These are phyloP conservation scores for Chymomyza caudatula DNA, from an alignment of 2,888 invertebrate genomes.

Conservation along the genomic window DNA sequence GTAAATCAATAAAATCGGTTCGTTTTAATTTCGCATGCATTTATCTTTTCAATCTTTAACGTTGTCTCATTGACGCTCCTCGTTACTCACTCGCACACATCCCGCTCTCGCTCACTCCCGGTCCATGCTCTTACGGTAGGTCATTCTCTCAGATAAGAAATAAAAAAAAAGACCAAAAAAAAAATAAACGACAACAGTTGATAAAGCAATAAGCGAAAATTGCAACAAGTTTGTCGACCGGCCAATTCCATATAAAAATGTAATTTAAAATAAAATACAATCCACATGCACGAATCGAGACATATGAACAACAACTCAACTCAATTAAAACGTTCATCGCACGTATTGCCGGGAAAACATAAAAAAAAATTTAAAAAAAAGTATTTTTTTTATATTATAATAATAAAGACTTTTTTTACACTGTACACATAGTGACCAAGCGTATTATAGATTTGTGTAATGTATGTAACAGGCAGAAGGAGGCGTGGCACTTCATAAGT, in stretches of 20 bases:
- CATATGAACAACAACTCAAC: conserved; percentile 37
- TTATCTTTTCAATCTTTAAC: conserved; percentile 28
- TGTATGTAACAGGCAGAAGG: too few species aligned
- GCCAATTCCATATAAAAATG: conserved; percentile 17
- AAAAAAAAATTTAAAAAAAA: conserved; percentile 14
- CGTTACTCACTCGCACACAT: not conserved
- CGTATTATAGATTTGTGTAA: too few species aligned
- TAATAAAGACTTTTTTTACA: not conserved
- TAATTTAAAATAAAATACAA: conserved; percentile 43
- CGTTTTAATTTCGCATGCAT: conserved; percentile 29
- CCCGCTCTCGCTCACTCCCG: conserved; percentile 2
- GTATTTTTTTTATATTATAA: conserved; percentile 15
- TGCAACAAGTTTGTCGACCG: conserved; percentile 50
- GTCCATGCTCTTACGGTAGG: not conserved
- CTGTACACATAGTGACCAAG: too few species aligned
- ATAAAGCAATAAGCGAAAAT: conserved; percentile 66
- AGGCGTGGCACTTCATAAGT: too few species aligned
- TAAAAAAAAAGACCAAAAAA: conserved; percentile 15
- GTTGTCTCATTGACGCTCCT: not conserved
- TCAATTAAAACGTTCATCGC: conserved; percentile 57
- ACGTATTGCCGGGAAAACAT: conserved; percentile 20
- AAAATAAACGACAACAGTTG: too few species aligned
- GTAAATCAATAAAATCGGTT: conserved; percentile 32
- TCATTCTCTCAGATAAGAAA: conserved; percentile 28
- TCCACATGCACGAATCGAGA: conserved; percentile 21